phyloP scores from a whole-genome alignment of 2,888 invertebrate genomes.

The Callyntrura sp. region DNA sequence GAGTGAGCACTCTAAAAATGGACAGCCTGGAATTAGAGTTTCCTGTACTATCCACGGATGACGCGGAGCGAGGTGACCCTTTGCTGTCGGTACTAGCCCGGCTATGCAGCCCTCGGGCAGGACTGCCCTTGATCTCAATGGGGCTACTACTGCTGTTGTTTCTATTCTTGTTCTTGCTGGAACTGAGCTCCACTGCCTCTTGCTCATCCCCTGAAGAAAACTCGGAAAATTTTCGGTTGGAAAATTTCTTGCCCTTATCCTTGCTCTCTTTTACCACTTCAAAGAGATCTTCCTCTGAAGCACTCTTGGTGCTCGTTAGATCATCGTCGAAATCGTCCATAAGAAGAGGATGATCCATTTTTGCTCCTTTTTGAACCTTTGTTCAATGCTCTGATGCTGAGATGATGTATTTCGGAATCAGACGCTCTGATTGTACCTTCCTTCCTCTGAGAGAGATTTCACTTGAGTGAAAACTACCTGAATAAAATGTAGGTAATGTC shows the following conservation, averaged over 20 bases:
- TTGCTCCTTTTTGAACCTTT: neutral
- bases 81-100: conserved; percentile 52
- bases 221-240: conserved; percentile 62
- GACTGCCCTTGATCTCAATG: conserved; percentile 69
- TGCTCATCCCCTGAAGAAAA: conserved; percentile 71
- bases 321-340: conserved; percentile 74
- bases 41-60: conserved; percentile 65
- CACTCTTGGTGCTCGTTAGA: conserved; percentile 59
- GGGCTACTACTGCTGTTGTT: conserved; percentile 68
- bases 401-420: neutral
- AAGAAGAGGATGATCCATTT: conserved; percentile 72
- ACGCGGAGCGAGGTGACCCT: conserved; percentile 61
- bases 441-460: too few relatives aligned
- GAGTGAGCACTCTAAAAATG: conserved; percentile 76
- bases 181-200: conserved; percentile 50
- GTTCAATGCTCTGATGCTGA: neutral
- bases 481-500: too few relatives aligned
- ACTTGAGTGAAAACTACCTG: too few relatives aligned
- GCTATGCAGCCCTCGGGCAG: conserved; percentile 60
- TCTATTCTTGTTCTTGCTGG: conserved; percentile 47
- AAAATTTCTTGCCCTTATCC: conserved; percentile 43
- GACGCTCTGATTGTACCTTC: too few relatives aligned
- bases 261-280: conserved; percentile 46
- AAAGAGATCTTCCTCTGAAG: conserved; percentile 70
- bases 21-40: conserved; percentile 69